phyloP scores from a whole-genome alignment of 1,140 invertebrate genomes.

The Drosophila lacteicornis region DNA sequence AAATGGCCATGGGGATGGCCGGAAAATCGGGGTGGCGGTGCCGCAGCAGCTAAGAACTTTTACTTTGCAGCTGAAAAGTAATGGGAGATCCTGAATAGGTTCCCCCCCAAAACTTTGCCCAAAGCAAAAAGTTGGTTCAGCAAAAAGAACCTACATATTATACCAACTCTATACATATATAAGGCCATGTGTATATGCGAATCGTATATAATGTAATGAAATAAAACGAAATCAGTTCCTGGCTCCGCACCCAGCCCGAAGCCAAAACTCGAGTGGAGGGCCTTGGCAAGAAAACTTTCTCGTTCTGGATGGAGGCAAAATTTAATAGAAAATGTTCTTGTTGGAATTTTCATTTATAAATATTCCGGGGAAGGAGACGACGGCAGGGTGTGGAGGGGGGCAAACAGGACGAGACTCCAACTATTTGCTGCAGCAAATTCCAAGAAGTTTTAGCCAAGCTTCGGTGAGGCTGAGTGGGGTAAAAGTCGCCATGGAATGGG shows the following conservation, averaged over 20 bases:
- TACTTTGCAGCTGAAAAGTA: conserved; percentile 79
- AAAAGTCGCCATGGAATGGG: conserved; percentile 1
- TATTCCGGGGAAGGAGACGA: conserved; percentile 46
- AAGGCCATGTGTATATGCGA: conserved; percentile 15
- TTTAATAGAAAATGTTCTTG: conserved; percentile 84
- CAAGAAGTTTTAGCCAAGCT: conserved; percentile 71
- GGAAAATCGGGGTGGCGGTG: not conserved
- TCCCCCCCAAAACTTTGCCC: conserved; percentile 61
- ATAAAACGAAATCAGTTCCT: conserved; percentile 61
- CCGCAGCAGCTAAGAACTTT: conserved; percentile 73
- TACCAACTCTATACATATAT: conserved; percentile 4
- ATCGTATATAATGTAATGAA: conserved; percentile 64
- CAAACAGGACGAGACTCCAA: conserved; percentile 39
- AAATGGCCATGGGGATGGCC: conserved; percentile 46
- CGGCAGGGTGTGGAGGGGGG: not conserved
- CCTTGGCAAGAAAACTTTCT: conserved; percentile 81
- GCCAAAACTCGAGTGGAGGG: conserved; percentile 38
- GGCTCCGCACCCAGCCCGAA: conserved; percentile 34
- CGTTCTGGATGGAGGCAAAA: conserved; percentile 68
- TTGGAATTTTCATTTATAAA: conserved; percentile 83
- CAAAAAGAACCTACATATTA: conserved; percentile 68
- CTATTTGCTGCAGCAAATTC: conserved; percentile 76
- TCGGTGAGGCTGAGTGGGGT: conserved; percentile 1
- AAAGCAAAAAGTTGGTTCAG: conserved; percentile 74
- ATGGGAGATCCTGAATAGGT: conserved; percentile 67